Percentiles rank a stretch among this genome's conserved stretches.
Conservation (phyloP, 2,113 vertebrate genomes). For the Acanthochromis polyacanthus region DNA sequence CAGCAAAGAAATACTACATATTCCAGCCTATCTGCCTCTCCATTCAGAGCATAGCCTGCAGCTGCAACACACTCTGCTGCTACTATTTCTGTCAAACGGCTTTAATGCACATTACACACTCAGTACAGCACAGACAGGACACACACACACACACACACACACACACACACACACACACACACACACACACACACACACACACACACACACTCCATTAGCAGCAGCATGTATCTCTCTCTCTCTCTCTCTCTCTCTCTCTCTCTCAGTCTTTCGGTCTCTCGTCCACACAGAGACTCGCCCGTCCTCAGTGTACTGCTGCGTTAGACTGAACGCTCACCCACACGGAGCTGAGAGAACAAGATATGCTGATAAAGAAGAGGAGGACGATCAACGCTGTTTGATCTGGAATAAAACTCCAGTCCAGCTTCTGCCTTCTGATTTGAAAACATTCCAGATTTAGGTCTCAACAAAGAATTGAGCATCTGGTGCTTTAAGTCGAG, state of each 20-base stretch:
- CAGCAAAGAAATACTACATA: background rate
- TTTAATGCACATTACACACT: constrained; percentile 63
- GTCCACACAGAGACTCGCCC: constrained; percentile 39
- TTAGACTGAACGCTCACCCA: constrained; percentile 25
- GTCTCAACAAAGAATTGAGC: background rate
- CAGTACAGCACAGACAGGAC: constrained; percentile 19
- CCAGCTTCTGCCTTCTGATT: background rate
- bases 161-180: constrained; percentile 25
- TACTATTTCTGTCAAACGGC: constrained; percentile 72
- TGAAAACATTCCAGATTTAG: background rate
- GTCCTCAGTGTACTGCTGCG: constrained; percentile 42
- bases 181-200: constrained; percentile 29
- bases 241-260: constrained; percentile 11
- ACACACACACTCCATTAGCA: constrained; percentile 39
- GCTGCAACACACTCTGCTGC: constrained; percentile 59
- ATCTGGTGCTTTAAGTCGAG: background rate
- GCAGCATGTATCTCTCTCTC: constrained; percentile 45
- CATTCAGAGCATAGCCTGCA: constrained; percentile 57
- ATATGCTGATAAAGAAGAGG: constrained; percentile 22
- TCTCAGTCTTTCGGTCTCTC: background rate
- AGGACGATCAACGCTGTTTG: background rate
- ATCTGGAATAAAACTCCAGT: constrained; percentile 34
- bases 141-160: constrained; percentile 36
- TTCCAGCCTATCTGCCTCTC: background rate
- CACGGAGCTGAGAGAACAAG: constrained; percentile 38